Evolutionary conservation across 2,113 vertebrate species (phyloP).

Genomic region (Thalassoma bifasciatum): DNA sequence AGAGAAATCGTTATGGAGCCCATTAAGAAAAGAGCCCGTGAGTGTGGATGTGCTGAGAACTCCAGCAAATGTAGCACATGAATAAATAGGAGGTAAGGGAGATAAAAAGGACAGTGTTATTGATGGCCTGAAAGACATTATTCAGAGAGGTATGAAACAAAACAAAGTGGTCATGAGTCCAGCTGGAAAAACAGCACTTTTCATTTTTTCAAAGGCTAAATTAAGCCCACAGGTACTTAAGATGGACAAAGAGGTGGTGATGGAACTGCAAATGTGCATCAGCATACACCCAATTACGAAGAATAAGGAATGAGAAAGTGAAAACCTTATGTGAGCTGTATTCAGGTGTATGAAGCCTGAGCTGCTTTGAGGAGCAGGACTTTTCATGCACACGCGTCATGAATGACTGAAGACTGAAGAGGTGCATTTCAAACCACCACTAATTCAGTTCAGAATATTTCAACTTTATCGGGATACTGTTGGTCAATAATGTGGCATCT

Average conservation of each 20-base stretch:
- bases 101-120: slow-evolving; percentile 10
- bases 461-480: not conserved
- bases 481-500: no score
- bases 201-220: not conserved
- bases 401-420: slow-evolving; percentile 23
- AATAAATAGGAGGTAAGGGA: not conserved
- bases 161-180: not conserved
- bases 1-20: slow-evolving; percentile 26
- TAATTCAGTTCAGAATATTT: not conserved
- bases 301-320: slow-evolving; percentile 10
- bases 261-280: not conserved
- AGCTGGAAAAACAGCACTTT: not conserved
- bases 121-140: not conserved
- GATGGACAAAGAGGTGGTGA: slow-evolving; percentile 22
- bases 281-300: not conserved
- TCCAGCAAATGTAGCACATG: not conserved
- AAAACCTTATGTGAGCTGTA: slow-evolving; percentile 31
- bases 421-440: slow-evolving; percentile 7
- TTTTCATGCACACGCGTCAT: slow-evolving; percentile 12
- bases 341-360: slow-evolving; percentile 6
- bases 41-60: slow-evolving; percentile 18
- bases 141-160: not conserved
- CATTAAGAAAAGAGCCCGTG: slow-evolving; percentile 32
- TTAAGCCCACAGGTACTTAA: not conserved
- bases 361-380: slow-evolving; percentile 4